Evolutionary conservation across 2,797 vertebrate species (phyloP), one percentile per base, ranked within the genome.

Genomic region (Distichodus sexfasciatus): DNA sequence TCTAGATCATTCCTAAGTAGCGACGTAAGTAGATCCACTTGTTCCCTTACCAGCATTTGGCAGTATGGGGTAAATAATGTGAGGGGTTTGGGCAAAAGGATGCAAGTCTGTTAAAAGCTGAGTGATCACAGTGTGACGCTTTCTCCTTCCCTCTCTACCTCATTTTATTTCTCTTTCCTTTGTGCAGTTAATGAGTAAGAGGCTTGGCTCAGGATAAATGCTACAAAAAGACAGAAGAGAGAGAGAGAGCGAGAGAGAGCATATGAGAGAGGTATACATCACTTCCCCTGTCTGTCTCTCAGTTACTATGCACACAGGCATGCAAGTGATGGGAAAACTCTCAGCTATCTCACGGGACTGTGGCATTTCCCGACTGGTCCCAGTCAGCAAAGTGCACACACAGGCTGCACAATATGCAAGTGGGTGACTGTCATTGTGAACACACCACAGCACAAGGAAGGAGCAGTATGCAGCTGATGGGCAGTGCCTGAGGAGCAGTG

Each of bases 171-270:
- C 77, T 82, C 82, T 75, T 69, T 83, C 78, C 74, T 74, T 78
- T 78, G 69, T 64, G 35, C 29, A 36, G 86, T 89, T 89, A 88
- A 90, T 88, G 76, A 90, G 87, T 87, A 86, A 87, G 80, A 83
- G 84, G 81, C 77, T 83, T 87, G 84, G 80, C 87, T 87, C 79
- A 75, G 82, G 83, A 85, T 19, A 59, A 21, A 24, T 38, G 35
- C 33, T 46, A 46, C 11, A 70, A 35, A 66, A 23, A 48, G 6
- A 6, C 44, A 69, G 55, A 62, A 29, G 60, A 65, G 21, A 54
- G 60, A 17, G 28, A 58, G 67, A 76, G 53, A 81, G 70, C 53
- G 66, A 72, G 78, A 84, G 81, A 43, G n/a, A 43, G n/a, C n/a
- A 8, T 14, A 12, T 36, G 10, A 46, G 29, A 23, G 19, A n/a